These are phyloP conservation scores for Bunonema sp. DNA, from an alignment of 2,888 invertebrate genomes.

Conservation along the genomic window DNA sequence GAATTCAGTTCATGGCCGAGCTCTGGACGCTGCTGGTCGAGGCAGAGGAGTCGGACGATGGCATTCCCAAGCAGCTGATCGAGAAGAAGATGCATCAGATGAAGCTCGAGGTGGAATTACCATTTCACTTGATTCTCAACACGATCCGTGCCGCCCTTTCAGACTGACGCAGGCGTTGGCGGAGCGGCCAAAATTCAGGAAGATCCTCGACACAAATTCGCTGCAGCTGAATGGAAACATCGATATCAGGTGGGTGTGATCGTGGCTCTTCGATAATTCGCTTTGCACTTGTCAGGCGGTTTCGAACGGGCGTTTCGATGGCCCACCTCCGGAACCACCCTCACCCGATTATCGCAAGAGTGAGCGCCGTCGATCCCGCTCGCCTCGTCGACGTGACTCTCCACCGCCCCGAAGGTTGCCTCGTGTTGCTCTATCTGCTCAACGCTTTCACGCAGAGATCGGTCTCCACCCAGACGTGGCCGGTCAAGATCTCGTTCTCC, in stretches of 20 bases:
- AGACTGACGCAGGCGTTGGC: too few relatives aligned
- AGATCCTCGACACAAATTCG: too few relatives aligned
- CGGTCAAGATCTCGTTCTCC: conserved; percentile 4
- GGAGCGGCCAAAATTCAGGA: too few relatives aligned
- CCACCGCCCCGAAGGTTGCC: neutral
- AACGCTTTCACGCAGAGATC: neutral
- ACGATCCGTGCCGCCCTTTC: too few relatives aligned
- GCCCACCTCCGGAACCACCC: neutral
- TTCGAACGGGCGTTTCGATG: neutral
- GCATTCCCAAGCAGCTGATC: conserved; percentile 81
- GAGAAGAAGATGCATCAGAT: conserved; percentile 93
- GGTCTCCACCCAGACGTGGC: conserved; percentile 4
- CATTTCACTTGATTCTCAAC: neutral
- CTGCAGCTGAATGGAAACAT: conserved; percentile 15
- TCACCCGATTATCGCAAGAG: neutral
- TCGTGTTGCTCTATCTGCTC: neutral
- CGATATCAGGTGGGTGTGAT: too few relatives aligned
- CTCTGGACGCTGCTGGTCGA: conserved; percentile 84
- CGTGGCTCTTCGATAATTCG: too few relatives aligned
- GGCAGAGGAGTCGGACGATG: conserved; percentile 63
- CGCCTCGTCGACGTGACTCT: neutral
- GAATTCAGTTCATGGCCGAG: conserved; percentile 73
- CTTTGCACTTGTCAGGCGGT: too few relatives aligned
- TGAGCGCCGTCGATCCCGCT: neutral
- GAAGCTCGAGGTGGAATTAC: conserved; percentile 55